Conservation (phyloP, 53 echinoderm and acorn worm genomes). For the Stichopus horrens region DNA sequence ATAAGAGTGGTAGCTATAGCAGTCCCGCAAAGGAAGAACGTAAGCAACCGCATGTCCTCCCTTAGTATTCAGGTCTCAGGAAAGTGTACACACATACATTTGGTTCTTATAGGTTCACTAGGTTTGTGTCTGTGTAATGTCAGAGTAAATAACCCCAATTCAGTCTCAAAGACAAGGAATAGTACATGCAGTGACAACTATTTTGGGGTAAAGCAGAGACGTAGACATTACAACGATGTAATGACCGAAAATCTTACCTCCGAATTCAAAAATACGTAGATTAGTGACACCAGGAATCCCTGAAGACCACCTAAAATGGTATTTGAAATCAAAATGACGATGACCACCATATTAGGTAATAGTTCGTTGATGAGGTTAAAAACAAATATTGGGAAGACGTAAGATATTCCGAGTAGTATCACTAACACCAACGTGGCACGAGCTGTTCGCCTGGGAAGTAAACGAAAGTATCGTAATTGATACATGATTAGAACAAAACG, state of each 20-base stretch:
- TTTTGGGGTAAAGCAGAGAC: too few species aligned
- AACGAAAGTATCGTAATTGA: background rate
- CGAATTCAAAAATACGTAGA: slow-evolving; percentile 91
- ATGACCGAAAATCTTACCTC: slow-evolving; percentile 64
- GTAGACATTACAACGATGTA: too few species aligned
- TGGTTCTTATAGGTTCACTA: too few species aligned
- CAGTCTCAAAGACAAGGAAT: too few species aligned
- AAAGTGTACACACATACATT: too few species aligned
- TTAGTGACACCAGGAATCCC: slow-evolving; percentile 78
- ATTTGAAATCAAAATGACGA: slow-evolving; percentile 67
- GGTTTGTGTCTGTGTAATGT: too few species aligned
- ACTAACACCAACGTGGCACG: slow-evolving; percentile 86
- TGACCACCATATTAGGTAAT: slow-evolving; percentile 47
- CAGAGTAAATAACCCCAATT: too few species aligned
- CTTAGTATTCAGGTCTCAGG: too few species aligned
- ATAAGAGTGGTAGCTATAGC: too few species aligned
- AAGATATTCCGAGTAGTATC: slow-evolving; percentile 80
- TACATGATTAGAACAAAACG: background rate
- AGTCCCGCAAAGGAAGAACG: too few species aligned
- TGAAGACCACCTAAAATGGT: slow-evolving; percentile 69
- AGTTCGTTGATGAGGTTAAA: slow-evolving; percentile 64
- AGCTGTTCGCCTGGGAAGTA: slow-evolving; percentile 70
- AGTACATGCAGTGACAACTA: too few species aligned
- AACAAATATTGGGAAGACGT: slow-evolving; percentile 79
- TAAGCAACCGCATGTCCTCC: too few species aligned